Conservation (phyloP, 2,113 vertebrate genomes). For the Saguinus imperator region DNA sequence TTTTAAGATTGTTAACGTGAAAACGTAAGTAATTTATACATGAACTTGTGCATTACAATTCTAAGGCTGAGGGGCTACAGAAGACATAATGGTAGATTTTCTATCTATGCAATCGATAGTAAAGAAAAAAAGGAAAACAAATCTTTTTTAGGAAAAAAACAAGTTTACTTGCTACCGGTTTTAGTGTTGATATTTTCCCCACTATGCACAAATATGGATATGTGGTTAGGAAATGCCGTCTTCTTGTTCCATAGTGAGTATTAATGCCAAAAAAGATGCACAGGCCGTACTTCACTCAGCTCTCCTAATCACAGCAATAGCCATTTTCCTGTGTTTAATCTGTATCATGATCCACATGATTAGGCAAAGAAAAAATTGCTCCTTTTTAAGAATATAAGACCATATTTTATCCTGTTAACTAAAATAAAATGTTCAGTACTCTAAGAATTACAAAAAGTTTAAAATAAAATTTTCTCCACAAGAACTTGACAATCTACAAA, state of each 20-base stretch:
- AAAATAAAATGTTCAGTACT: slow-evolving; percentile 12
- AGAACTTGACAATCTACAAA: slow-evolving; percentile 36
- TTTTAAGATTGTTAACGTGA: slow-evolving; percentile 22
- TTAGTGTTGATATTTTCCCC: not conserved
- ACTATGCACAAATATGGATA: not conserved
- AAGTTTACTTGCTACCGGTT: slow-evolving; percentile 22
- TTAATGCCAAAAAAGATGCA: not conserved
- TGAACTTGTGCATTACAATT: not conserved
- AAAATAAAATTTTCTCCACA: not conserved
- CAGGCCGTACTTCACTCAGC: not conserved
- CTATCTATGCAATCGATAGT: not conserved
- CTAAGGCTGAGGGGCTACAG: not conserved
- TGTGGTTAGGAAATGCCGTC: not conserved
- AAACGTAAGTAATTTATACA: slow-evolving; percentile 10
- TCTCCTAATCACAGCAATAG: not conserved
- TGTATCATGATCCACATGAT: not conserved
- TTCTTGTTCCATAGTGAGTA: slow-evolving; percentile 2
- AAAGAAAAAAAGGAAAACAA: not conserved
- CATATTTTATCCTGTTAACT: slow-evolving; percentile 17
- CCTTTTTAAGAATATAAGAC: slow-evolving; percentile 15
- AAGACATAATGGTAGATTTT: not conserved
- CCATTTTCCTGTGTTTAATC: not conserved
- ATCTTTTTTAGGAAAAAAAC: not conserved
- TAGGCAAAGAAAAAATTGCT: not conserved
- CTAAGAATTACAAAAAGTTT: slow-evolving; percentile 23